These are phyloP conservation scores for Rhyacichthys aspro DNA, from an alignment of 2,797 vertebrate genomes.

Conservation along the genomic window DNA sequence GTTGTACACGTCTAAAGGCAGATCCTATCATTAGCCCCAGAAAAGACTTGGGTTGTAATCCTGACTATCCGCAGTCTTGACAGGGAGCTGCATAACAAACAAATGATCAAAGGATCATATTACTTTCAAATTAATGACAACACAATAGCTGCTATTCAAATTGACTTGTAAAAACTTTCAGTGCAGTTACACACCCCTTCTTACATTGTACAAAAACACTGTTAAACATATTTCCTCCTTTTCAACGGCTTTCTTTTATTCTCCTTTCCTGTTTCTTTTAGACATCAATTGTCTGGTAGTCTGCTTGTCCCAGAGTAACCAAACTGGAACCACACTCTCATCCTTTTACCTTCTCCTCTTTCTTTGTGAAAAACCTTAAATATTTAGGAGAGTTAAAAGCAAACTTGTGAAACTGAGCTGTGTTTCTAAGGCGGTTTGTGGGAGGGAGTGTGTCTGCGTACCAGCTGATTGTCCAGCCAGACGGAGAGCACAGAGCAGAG, in stretches of 20 bases:
- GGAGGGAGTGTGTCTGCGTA: conserved; percentile 57
- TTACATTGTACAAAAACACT: conserved; percentile 5
- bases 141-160: background rate
- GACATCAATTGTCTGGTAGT: conserved; percentile 32
- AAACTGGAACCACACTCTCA: conserved; percentile 41
- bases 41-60: conserved; percentile 15
- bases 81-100: conserved; percentile 44
- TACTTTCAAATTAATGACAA: conserved; percentile 8
- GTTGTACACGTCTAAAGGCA: background rate
- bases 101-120: conserved; percentile 41
- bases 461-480: conserved; percentile 80
- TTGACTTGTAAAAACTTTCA: background rate
- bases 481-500: conserved; percentile 36
- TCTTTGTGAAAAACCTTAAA: conserved; percentile 55
- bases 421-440: conserved; percentile 30
- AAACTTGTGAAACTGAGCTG: conserved; percentile 29
- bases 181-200: background rate
- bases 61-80: conserved; percentile 11
- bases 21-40: conserved; percentile 3
- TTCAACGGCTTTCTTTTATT: conserved; percentile 22
- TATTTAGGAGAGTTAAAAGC: conserved; percentile 25
- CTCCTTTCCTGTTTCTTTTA: conserved; percentile 13
- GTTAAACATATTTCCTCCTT: conserved; percentile 16
- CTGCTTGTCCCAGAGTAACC: conserved; percentile 36
- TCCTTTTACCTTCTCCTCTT: background rate